Evolutionary conservation across 2,797 vertebrate species (phyloP), one percentile per base, ranked within the genome.

Genomic region (Aplochiton taeniatus): DNA sequence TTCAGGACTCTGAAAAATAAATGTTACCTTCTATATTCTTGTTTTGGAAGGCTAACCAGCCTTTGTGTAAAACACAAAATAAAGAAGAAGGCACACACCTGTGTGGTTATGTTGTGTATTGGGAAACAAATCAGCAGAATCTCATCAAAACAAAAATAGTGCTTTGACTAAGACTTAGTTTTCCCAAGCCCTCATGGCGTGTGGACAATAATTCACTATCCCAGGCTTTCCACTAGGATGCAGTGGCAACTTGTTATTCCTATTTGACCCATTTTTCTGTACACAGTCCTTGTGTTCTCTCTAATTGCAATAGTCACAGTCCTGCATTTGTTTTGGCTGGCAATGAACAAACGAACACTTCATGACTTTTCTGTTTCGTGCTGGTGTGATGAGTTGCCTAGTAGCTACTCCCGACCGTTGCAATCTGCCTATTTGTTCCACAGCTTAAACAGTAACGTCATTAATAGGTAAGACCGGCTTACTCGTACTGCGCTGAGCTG

Each of bases 391-490:
- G 31, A 31, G 31, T 31, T 31, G 31, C 31, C 6, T 31, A 3
- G 31, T 31, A 6, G 31, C 31, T 31, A 31, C 31, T 31, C 31
- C n/a, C 31, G 6, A 31, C 31, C 48, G 54, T 79, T 70, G 41
- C 63, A 61, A 75, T 60, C 52, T 68, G 61, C 19, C 0, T 14
- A 57, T 66, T 68, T 42, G 55, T 55, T 66, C 50, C 43, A 13
- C 45, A 56, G 66, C 69, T 73, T 79, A 76, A 62, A 45, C 49
- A 20, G 19, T 61, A 41, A 70, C 48, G 12, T 46, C 12, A 59
- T 74, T 88, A n/a, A 87, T 31, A 6, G 31, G 31, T 31, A 31
- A 31, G 31, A 90, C 81, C 79, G 68, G 87, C 79, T 89, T 88
- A 76, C 61, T 58, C 10, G 11, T 58, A 54, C 46, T 71, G 51